These are phyloP conservation scores for Iselma pallidipennis DNA, from an alignment of 2,888 invertebrate species.

Conservation along the genomic window DNA sequence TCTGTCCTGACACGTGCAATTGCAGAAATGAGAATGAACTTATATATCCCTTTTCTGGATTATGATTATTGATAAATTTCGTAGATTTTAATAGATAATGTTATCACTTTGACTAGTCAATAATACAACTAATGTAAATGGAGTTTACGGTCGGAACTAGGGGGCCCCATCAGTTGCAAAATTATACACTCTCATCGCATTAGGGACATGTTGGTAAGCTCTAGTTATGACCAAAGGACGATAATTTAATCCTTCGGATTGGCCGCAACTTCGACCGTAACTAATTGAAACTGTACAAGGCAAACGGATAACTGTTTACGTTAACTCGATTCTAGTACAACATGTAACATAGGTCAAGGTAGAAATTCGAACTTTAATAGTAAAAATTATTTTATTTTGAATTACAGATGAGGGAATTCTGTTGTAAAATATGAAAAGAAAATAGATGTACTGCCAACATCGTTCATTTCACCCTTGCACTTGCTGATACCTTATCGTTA, in stretches of 20 bases:
- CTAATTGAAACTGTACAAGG: background rate
- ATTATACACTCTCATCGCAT: background rate
- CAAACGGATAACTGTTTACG: background rate
- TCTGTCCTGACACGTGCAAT: slow-evolving; percentile 16
- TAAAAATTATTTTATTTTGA: background rate
- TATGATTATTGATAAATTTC: background rate
- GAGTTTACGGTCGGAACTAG: background rate
- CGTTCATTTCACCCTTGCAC: slow-evolving; percentile 15
- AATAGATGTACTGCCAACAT: slow-evolving; percentile 1
- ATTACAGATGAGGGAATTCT: background rate
- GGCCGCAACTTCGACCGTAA: background rate
- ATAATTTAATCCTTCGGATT: background rate
- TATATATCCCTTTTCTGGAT: background rate
- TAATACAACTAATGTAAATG: background rate
- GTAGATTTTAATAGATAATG: background rate
- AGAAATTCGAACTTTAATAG: background rate
- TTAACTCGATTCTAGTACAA: background rate
- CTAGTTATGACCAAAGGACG: background rate
- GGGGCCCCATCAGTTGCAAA: background rate
- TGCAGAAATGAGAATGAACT: slow-evolving; percentile 15
- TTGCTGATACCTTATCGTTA: slow-evolving; percentile 21
- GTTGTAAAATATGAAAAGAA: background rate
- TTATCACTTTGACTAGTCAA: background rate
- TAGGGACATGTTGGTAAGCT: background rate
- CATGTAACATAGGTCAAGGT: too few relatives aligned